These are phyloP conservation scores for Chloroclysta siterata DNA, from an alignment of 2,888 invertebrate species.

Conservation along the genomic window DNA sequence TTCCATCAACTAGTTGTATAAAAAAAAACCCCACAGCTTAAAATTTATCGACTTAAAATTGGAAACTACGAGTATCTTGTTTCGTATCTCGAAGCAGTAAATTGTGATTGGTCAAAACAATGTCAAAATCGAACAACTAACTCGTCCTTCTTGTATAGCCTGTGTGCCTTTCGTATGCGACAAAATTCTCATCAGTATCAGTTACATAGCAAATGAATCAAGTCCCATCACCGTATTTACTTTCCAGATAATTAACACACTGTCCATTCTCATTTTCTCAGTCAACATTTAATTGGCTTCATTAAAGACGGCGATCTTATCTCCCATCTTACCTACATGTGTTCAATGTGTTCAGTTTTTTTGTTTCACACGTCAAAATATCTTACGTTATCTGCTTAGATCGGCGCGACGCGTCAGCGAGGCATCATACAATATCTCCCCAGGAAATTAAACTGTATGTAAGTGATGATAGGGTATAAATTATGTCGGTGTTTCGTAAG, in stretches of 20 bases:
- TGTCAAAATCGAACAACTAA: background rate
- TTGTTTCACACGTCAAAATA: constrained; percentile 69
- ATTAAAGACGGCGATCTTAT: constrained; percentile 49
- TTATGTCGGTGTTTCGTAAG: constrained; percentile 31
- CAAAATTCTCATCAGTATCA: constrained; percentile 5
- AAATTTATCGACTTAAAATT: too few species aligned
- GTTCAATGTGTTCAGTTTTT: constrained; percentile 54
- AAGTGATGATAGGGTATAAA: background rate
- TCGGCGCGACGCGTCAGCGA: constrained; percentile 62
- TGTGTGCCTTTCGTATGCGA: background rate
- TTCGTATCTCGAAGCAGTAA: too few species aligned
- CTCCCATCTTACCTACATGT: constrained; percentile 52
- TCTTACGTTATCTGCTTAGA: constrained; percentile 63
- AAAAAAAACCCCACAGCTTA: too few species aligned
- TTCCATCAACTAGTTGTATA: too few species aligned
- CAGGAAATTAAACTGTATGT: constrained; percentile 32
- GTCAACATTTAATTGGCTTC: constrained; percentile 45
- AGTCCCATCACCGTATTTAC: constrained; percentile 24
- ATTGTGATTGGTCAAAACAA: background rate
- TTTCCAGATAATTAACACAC: constrained; percentile 35
- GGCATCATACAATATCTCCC: constrained; percentile 28
- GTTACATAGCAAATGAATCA: constrained; percentile 20
- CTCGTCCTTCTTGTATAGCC: too few species aligned
- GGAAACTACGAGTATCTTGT: too few species aligned
- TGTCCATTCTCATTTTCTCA: constrained; percentile 43